Evolutionary conservation across 2,888 invertebrate genomes (phyloP).

Genomic region (Yponomeuta evonymella): DNA sequence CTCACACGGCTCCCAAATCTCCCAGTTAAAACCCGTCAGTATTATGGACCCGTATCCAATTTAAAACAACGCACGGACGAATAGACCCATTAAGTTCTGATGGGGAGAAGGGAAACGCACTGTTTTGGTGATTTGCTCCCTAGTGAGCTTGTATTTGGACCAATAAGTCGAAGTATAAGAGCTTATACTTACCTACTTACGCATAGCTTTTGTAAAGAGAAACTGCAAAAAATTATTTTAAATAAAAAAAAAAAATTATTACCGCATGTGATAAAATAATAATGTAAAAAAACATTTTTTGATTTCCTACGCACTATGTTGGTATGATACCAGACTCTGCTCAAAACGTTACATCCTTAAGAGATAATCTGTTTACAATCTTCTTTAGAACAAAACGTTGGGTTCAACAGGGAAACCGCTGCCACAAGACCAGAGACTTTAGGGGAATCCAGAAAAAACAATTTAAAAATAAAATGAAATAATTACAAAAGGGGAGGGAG

Average conservation of each 20-base stretch:
- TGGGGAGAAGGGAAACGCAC: slow-evolving; percentile 8
- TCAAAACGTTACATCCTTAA: too few relatives aligned
- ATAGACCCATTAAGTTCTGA: slow-evolving; percentile 51
- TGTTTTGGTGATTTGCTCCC: slow-evolving; percentile 9
- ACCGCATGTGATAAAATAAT: too few relatives aligned
- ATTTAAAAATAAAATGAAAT: slow-evolving; percentile 76
- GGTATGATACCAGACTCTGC: too few relatives aligned
- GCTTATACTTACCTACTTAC: too few relatives aligned
- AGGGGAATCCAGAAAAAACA: slow-evolving; percentile 74
- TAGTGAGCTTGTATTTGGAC: not conserved
- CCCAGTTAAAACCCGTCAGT: slow-evolving; percentile 69
- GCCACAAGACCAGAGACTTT: slow-evolving; percentile 1
- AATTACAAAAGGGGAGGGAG: slow-evolving; percentile 70
- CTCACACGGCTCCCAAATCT: slow-evolving; percentile 54
- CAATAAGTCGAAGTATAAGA: too few relatives aligned
- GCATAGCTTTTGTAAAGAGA: too few relatives aligned
- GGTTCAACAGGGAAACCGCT: slow-evolving; percentile 49
- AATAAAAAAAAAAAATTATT: too few relatives aligned
- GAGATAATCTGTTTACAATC: not conserved
- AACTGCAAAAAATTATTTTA: too few relatives aligned
- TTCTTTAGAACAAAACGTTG: not conserved
- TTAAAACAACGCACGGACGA: slow-evolving; percentile 72
- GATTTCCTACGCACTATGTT: too few relatives aligned
- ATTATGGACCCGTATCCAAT: slow-evolving; percentile 75
- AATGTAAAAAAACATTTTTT: too few relatives aligned